phyloP scores from a whole-genome alignment of 2,113 vertebrate species.

The Onychostruthus taczanowskii region DNA sequence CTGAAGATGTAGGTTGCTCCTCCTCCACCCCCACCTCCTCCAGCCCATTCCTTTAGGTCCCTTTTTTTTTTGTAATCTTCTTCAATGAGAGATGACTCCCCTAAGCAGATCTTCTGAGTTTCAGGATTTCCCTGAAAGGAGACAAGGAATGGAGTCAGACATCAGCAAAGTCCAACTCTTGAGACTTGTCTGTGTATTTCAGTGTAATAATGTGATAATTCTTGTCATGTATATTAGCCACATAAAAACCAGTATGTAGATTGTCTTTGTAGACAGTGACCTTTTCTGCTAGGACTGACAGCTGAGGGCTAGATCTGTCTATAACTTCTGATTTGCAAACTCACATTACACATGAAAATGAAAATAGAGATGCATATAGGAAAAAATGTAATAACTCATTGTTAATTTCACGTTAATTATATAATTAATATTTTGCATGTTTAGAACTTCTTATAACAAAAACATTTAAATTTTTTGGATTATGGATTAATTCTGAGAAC shows the following conservation, averaged over 20 bases:
- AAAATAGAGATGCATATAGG: not conserved
- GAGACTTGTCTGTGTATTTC: not conserved
- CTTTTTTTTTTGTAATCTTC: conserved; percentile 67
- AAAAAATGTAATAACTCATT: not conserved
- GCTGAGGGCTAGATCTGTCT: not conserved
- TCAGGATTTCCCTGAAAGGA: conserved; percentile 74
- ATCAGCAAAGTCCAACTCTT: not conserved
- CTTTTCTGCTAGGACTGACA: not conserved
- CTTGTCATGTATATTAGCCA: not conserved
- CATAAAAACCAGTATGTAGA: not conserved
- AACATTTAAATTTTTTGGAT: not conserved
- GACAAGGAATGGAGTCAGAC: not conserved
- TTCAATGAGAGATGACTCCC: conserved; percentile 86
- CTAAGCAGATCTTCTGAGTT: conserved; percentile 85
- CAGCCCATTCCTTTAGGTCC: conserved; percentile 75
- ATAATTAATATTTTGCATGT: not conserved
- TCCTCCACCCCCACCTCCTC: conserved; percentile 89
- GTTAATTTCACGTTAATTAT: not conserved
- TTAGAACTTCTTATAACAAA: not conserved
- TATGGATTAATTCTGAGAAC: not conserved
- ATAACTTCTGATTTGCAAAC: not conserved
- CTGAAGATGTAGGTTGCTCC: conserved; percentile 86
- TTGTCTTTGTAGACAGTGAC: not conserved
- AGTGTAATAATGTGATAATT: not conserved
- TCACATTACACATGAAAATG: not conserved